phyloP scores from a whole-genome alignment of 2,888 invertebrate species.

The Chirona hameri region DNA sequence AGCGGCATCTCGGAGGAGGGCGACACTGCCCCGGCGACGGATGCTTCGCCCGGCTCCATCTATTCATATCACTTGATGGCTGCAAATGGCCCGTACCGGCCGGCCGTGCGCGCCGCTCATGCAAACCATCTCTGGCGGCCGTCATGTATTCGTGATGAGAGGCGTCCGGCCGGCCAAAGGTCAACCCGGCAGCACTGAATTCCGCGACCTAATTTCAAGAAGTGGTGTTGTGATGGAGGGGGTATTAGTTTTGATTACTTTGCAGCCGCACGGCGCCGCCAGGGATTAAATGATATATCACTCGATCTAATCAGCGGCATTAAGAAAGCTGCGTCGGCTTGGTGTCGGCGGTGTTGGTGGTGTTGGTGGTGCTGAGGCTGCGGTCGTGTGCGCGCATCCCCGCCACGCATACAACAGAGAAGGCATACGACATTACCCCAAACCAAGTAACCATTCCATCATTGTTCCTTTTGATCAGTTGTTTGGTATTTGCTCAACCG shows the following conservation, averaged over 20 bases:
- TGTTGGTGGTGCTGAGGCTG: too few relatives aligned
- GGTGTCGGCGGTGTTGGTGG: background rate
- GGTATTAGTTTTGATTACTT: constrained; percentile 22
- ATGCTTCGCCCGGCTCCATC: background rate
- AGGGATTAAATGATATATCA: constrained; percentile 5
- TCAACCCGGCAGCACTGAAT: background rate
- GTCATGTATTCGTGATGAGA: background rate
- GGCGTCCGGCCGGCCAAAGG: background rate
- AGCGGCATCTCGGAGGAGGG: too few relatives aligned
- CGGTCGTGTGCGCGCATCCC: too few relatives aligned
- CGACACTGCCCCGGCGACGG: background rate
- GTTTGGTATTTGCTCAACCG: too few relatives aligned
- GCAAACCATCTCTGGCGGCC: background rate
- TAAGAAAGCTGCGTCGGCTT: background rate
- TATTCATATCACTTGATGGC: background rate
- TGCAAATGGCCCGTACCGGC: background rate
- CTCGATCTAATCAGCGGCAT: background rate
- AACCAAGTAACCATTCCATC: too few relatives aligned
- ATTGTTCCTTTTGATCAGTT: too few relatives aligned
- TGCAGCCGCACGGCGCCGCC: background rate
- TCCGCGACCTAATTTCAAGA: background rate
- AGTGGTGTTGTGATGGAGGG: constrained; percentile 24
- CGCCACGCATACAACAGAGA: too few relatives aligned
- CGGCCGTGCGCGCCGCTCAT: background rate
- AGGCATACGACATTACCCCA: too few relatives aligned